phyloP scores from a whole-genome alignment of 2,888 invertebrate species.

The Coremacera marginata region DNA sequence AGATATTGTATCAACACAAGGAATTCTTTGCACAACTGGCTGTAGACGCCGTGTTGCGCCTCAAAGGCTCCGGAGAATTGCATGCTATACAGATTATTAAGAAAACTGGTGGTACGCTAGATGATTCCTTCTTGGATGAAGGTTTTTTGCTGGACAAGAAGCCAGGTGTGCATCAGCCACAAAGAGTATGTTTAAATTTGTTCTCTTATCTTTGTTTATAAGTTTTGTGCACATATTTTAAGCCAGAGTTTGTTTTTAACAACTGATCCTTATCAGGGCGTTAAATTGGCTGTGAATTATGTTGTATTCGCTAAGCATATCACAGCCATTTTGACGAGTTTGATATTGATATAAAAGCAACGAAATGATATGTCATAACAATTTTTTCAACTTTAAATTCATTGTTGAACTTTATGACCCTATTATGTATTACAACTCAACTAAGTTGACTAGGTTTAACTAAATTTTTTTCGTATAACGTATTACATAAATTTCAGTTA shows the following conservation, averaged over 20 bases:
- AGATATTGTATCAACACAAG: constrained; percentile 97
- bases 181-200: constrained; percentile 67
- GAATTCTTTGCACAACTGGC: constrained; percentile 95
- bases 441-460: no score
- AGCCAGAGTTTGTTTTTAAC: no score
- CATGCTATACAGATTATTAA: constrained; percentile 98
- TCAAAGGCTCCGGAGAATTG: constrained; percentile 95
- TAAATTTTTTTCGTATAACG: no score
- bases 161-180: constrained; percentile 97
- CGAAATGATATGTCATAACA: not conserved
- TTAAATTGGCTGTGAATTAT: constrained; percentile 71
- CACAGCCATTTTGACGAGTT: constrained; percentile 70
- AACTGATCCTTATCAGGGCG: constrained; percentile 56
- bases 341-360: constrained; percentile 53
- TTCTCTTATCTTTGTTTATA: not conserved
- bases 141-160: constrained; percentile 97
- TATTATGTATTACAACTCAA: no score
- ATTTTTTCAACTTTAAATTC: no score
- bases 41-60: constrained; percentile 93
- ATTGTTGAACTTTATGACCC: no score
- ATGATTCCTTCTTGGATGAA: constrained; percentile 96
- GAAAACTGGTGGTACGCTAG: constrained; percentile 91
- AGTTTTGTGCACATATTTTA: not conserved
- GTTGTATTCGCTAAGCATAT: constrained; percentile 61
- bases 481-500: no score